phyloP scores from a whole-genome alignment of 2,113 vertebrate genomes.

The Xerus inauris region DNA sequence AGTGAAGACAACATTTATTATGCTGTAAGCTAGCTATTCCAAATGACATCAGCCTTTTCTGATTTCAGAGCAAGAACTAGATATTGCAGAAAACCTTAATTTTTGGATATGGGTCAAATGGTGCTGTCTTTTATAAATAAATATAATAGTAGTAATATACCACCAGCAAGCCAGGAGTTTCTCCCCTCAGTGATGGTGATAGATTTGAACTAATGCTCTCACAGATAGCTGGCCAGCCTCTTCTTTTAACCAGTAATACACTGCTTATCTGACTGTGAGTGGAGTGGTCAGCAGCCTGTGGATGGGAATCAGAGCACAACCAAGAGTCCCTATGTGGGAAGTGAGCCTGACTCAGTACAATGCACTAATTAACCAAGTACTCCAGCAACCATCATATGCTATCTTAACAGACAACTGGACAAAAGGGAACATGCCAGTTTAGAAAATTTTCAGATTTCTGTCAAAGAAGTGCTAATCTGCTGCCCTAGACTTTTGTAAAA shows the following conservation, averaged over 20 bases:
- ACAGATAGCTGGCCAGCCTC: not conserved
- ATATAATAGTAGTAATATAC: not conserved
- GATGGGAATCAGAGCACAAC: constrained; percentile 60
- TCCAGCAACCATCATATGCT: not conserved
- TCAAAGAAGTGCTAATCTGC: not conserved
- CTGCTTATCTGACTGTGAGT: not conserved
- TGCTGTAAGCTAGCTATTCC: not conserved
- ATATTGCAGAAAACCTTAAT: not conserved
- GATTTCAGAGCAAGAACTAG: not conserved
- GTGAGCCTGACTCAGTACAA: constrained; percentile 29
- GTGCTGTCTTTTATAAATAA: not conserved
- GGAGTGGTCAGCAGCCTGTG: not conserved
- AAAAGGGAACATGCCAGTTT: not conserved
- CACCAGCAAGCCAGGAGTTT: not conserved
- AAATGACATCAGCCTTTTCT: not conserved
- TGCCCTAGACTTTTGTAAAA: constrained; percentile 3
- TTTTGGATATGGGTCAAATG: not conserved
- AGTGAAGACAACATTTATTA: not conserved
- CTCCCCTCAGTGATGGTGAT: not conserved
- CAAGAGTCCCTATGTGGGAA: not conserved
- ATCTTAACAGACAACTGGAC: constrained; percentile 31
- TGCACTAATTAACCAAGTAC: constrained; percentile 12
- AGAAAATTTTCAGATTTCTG: not conserved
- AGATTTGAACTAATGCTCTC: not conserved
- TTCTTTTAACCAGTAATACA: not conserved